Conservation (phyloP, 2,113 vertebrate genomes). For the Lepus europaeus region DNA sequence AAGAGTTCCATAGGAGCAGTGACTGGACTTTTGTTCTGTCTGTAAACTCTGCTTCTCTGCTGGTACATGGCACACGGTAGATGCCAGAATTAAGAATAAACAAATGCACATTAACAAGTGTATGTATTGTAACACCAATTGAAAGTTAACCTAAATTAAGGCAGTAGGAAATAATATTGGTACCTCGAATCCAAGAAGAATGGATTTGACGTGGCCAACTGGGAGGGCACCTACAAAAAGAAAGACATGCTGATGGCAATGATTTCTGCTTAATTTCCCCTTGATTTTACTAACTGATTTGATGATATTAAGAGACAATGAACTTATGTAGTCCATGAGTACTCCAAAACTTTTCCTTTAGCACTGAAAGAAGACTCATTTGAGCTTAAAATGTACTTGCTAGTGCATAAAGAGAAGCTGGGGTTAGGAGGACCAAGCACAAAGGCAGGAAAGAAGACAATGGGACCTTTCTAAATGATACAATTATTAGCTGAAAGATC, state of each 20-base stretch:
- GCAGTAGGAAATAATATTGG: background rate
- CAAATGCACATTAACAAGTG: background rate
- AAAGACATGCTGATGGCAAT: background rate
- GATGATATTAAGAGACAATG: background rate
- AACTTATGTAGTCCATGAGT: background rate
- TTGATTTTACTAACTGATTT: background rate
- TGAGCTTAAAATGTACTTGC: constrained; percentile 4
- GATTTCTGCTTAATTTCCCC: background rate
- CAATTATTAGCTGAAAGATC: background rate
- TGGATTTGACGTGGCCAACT: background rate
- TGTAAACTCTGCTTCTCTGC: background rate
- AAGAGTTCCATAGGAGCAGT: background rate
- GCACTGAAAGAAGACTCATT: background rate
- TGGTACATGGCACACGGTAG: background rate
- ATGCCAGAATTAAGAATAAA: constrained; percentile 2
- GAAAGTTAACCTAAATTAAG: background rate
- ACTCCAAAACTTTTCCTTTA: constrained; percentile 32
- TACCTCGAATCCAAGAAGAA: background rate
- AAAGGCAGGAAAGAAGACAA: constrained; percentile 18
- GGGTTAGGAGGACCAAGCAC: background rate
- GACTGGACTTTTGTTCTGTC: background rate
- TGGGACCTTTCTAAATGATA: background rate
- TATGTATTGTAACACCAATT: background rate
- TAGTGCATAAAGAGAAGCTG: background rate
- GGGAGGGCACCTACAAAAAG: background rate